phyloP scores from a whole-genome alignment of 2,888 invertebrate species.

The Rhingia rostrata region DNA sequence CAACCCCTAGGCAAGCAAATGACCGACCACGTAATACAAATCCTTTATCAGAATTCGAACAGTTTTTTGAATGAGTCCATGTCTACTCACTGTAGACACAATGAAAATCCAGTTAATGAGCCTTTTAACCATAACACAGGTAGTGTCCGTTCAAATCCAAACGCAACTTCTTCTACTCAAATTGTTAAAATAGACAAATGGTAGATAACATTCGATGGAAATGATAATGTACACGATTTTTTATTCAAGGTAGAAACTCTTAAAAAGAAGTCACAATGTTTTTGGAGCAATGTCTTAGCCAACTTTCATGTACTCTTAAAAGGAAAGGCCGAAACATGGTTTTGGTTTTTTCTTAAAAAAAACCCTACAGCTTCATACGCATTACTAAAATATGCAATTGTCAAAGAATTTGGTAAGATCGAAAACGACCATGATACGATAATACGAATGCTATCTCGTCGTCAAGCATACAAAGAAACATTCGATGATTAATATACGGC shows the following conservation, averaged over 20 bases:
- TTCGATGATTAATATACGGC: conserved; percentile 43
- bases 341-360: conserved; percentile 11
- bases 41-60: neutral
- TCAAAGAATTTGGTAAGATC: conserved; percentile 32
- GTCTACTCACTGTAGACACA: neutral
- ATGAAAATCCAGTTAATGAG: neutral
- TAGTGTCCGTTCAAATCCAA: neutral
- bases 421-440: conserved; percentile 57
- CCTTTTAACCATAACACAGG: neutral
- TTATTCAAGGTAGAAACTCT: conserved; percentile 11
- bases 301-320: conserved; percentile 4
- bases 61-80: neutral
- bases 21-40: neutral
- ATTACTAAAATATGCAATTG: conserved; percentile 19
- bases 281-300: neutral
- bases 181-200: conserved; percentile 6
- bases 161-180: neutral
- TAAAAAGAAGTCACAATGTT: neutral
- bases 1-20: neutral
- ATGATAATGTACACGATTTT: conserved; percentile 2
- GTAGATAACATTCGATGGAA: conserved; percentile 7
- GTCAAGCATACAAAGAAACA: conserved; percentile 40
- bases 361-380: conserved; percentile 14
- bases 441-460: conserved; percentile 28
- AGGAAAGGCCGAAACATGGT: neutral